phyloP scores from a whole-genome alignment of 1,140 invertebrate species.

The Eumeta japonica region DNA sequence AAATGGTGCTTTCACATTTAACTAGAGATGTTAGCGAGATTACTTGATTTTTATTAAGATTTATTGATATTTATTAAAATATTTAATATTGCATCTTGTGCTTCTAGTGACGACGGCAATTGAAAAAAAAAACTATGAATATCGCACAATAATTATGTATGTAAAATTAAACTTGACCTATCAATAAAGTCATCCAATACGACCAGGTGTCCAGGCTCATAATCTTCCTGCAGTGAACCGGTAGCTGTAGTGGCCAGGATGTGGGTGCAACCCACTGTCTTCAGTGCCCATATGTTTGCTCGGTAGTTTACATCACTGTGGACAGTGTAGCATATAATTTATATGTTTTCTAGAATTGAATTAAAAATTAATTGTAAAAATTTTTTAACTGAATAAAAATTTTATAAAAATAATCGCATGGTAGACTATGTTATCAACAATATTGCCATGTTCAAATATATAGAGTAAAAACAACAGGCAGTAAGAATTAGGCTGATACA shows the following conservation, averaged over 20 bases:
- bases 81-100: too few relatives aligned
- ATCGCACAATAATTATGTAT: too few relatives aligned
- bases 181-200: conserved; percentile 94
- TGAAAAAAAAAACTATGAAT: too few relatives aligned
- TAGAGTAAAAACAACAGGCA: too few relatives aligned
- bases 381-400: background rate
- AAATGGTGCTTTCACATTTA: too few relatives aligned
- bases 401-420: background rate
- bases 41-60: too few relatives aligned
- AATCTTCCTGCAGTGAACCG: conserved; percentile 87
- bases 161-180: conserved; percentile 54
- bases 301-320: conserved; percentile 89
- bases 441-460: too few relatives aligned
- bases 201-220: conserved; percentile 86
- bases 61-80: too few relatives aligned
- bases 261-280: conserved; percentile 86
- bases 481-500: too few relatives aligned
- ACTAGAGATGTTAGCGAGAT: too few relatives aligned
- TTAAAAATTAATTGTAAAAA: background rate
- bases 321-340: background rate
- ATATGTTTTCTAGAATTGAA: background rate
- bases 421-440: too few relatives aligned
- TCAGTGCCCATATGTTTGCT: conserved; percentile 94
- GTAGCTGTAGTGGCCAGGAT: conserved; percentile 87
- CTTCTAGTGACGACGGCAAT: too few relatives aligned